Evolutionary conservation across 2,113 vertebrate species (phyloP).

Genomic region (Lethenteron reissneri): DNA sequence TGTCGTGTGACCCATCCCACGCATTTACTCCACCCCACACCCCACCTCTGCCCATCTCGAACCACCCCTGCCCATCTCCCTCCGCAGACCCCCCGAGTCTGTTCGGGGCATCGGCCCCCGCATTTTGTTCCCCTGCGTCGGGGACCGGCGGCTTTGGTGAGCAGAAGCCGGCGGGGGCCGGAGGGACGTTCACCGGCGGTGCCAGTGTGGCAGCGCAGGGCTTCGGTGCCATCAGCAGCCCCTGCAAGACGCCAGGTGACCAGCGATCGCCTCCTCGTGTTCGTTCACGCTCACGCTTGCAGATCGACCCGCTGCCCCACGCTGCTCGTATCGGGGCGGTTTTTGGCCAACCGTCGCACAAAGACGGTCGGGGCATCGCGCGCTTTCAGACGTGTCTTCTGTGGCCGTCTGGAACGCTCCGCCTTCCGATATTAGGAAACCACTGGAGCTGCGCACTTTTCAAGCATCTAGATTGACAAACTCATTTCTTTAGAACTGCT

Average conservation of each 20-base stretch:
- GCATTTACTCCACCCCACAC: background rate
- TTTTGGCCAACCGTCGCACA: slow-evolving; percentile 11
- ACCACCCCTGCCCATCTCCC: background rate
- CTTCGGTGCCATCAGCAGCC: slow-evolving; percentile 58
- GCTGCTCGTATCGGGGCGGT: too few species aligned
- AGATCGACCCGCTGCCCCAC: slow-evolving; percentile 13
- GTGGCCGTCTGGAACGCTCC: slow-evolving; percentile 18
- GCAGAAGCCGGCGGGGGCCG: slow-evolving; percentile 30
- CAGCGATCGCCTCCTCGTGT: background rate
- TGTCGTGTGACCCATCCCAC: background rate
- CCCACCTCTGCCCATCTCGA: background rate
- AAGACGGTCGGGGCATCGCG: slow-evolving; percentile 25
- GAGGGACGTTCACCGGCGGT: slow-evolving; percentile 57
- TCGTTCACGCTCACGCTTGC: slow-evolving; percentile 10
- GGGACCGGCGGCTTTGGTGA: slow-evolving; percentile 47
- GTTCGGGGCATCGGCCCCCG: slow-evolving; percentile 68
- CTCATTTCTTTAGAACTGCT: too few species aligned
- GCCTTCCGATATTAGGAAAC: slow-evolving; percentile 15
- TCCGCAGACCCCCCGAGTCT: slow-evolving; percentile 34
- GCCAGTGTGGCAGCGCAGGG: slow-evolving; percentile 73
- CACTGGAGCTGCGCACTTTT: slow-evolving; percentile 16
- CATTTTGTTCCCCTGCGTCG: slow-evolving; percentile 32
- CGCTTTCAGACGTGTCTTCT: slow-evolving; percentile 19
- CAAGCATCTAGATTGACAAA: too few species aligned
- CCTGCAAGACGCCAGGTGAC: slow-evolving; percentile 48